A percentile compares a stretch with the other conserved stretches of the same genome.
Conservation (phyloP, 2,113 vertebrate species). For the Hippocampus comes region DNA sequence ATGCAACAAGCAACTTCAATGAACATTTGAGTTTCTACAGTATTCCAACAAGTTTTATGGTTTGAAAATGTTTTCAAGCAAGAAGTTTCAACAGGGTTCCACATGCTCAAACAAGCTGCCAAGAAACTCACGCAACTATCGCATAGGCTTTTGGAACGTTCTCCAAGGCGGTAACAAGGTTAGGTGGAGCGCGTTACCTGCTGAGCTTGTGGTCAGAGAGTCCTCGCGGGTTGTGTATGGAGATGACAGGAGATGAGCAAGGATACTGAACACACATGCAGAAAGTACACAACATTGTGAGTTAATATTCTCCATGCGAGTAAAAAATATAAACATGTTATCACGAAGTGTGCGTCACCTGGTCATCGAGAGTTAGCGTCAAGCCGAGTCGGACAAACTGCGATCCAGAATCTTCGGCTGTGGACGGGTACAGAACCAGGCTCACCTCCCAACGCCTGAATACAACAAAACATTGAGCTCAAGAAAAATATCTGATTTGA, state of each 20-base stretch:
- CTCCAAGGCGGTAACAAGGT: neutral
- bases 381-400: constrained; percentile 90
- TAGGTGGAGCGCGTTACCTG: constrained; percentile 67
- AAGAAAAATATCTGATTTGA: neutral
- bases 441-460: constrained; percentile 80
- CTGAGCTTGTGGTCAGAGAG: constrained; percentile 93
- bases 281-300: neutral
- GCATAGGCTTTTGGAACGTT: no score
- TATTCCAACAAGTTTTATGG: no score
- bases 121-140: no score
- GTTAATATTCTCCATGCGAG: neutral
- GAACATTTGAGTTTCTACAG: neutral
- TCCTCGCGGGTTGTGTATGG: constrained; percentile 84
- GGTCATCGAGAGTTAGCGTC: constrained; percentile 78
- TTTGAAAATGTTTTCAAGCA: no score
- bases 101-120: no score
- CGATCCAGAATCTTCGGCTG: constrained; percentile 84
- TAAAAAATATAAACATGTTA: neutral
- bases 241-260: constrained; percentile 68
- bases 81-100: no score
- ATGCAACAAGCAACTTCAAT: neutral
- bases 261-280: constrained; percentile 54
- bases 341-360: constrained; percentile 64
- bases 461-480: neutral
- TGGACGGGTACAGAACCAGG: constrained; percentile 87